phyloP scores from a whole-genome alignment of 2,888 invertebrate genomes.

The Synergus umbraculus region DNA sequence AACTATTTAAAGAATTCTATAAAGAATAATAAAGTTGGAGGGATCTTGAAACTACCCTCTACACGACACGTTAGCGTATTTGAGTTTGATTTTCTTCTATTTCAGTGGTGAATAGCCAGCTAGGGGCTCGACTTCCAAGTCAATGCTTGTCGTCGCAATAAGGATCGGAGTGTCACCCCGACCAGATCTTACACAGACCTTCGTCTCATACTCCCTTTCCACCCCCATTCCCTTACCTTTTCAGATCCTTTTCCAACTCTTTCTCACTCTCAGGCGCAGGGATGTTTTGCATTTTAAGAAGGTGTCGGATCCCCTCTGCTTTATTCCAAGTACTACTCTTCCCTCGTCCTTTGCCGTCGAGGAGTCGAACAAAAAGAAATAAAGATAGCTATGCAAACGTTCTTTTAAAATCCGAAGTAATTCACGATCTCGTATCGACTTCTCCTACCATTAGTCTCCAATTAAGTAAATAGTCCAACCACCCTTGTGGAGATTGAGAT shows the following conservation, averaged over 20 bases:
- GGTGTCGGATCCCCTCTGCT: slow-evolving; percentile 71
- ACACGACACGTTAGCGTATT: slow-evolving; percentile 48
- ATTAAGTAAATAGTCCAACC: slow-evolving; percentile 43
- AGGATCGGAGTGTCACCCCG: slow-evolving; percentile 56
- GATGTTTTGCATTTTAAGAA: slow-evolving; percentile 77
- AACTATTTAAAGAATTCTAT: background rate
- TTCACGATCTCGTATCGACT: slow-evolving; percentile 61
- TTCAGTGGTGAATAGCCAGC: slow-evolving; percentile 42
- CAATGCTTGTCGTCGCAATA: slow-evolving; percentile 65
- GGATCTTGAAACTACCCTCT: slow-evolving; percentile 41
- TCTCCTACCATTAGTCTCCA: slow-evolving; percentile 14
- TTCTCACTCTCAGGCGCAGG: slow-evolving; percentile 55
- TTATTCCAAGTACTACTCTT: slow-evolving; percentile 62
- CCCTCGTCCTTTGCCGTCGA: slow-evolving; percentile 49
- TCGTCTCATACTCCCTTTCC: slow-evolving; percentile 45
- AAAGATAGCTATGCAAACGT: slow-evolving; percentile 41
- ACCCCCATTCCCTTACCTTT: slow-evolving; percentile 6
- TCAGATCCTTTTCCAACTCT: slow-evolving; percentile 46
- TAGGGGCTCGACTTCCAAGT: slow-evolving; percentile 53
- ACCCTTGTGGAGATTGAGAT: background rate
- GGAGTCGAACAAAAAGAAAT: slow-evolving; percentile 48
- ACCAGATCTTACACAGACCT: slow-evolving; percentile 52
- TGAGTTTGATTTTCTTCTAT: slow-evolving; percentile 51
- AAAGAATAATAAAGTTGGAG: background rate
- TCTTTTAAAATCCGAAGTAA: slow-evolving; percentile 66